These are phyloP conservation scores for Stenotaenia linearis DNA, from an alignment of 2,888 invertebrate species.

Conservation along the genomic window DNA sequence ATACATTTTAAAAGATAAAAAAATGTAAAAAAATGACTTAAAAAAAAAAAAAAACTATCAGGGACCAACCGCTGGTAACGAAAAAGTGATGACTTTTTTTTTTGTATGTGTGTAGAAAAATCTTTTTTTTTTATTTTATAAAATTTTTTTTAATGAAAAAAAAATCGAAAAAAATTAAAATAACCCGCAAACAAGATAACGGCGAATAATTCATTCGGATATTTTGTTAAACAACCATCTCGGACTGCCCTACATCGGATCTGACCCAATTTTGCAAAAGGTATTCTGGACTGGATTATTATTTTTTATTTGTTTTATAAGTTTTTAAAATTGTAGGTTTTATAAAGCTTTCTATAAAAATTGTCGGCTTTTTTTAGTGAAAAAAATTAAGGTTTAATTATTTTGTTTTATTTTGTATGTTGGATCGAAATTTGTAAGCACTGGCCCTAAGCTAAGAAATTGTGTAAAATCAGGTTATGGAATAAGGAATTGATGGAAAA, in stretches of 20 bases:
- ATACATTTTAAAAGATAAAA: conserved; percentile 2
- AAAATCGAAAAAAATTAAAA: too few relatives aligned
- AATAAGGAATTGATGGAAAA: not conserved
- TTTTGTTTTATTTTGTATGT: not conserved
- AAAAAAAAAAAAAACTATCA: not conserved
- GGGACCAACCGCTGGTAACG: not conserved
- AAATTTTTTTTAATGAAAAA: not conserved
- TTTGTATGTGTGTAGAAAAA: not conserved
- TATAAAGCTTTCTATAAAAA: not conserved
- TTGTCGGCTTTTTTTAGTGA: not conserved
- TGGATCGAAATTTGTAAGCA: not conserved
- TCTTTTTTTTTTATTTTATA: not conserved
- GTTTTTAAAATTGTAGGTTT: not conserved
- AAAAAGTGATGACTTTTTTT: not conserved
- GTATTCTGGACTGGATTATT: conserved; percentile 9
- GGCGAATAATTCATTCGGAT: not conserved
- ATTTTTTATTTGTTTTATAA: not conserved
- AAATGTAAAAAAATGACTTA: not conserved
- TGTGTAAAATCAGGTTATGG: not conserved
- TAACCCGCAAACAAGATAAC: not conserved
- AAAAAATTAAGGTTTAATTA: not conserved
- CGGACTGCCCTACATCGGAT: conserved; percentile 4
- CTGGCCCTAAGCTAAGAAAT: not conserved
- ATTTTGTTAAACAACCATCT: not conserved
- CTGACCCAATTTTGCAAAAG: conserved; percentile 9